Base-by-base conservation (phyloP, 2,888 invertebrate genomes). In the Epinotia brunnichana region DNA sequence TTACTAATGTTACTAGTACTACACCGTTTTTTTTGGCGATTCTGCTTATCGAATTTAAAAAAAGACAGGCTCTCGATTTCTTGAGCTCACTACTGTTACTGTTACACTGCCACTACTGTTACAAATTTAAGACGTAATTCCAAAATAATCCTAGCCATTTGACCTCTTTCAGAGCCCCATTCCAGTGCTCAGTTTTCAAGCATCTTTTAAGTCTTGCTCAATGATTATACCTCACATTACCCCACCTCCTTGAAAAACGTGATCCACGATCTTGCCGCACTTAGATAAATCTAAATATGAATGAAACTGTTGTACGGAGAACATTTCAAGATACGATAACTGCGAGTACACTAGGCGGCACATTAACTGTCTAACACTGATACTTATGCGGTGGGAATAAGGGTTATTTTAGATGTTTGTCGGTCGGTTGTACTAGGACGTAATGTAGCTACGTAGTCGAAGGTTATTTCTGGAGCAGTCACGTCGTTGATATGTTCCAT, bases 241-340 rank as follows among this genome's bases (percentile, higher is more conserved):
- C 35, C 76, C 76, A 78, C 76, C 77, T 80, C 79, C 78, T 80
- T 77, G 72, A 73, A 60, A 70, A 79, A 78, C 82, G 80, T 82
- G 80, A 80, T 72, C 81, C 78, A 80, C 78, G 78, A 78, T 79
- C 76, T 67, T 70, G 39, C 73, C 73, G 77, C 80, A 80, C 56
- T 62, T 82, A 81, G 79, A 76, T 76, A 80, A 80, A 79, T 82
- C 78, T 80, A 77, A 78, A 80, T 81, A 80, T 85, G 83, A 85
- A 83, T 83, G 81, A 77, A 81, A 77, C 79, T 77, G 76, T 83
- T 83, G 74, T 75, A 69, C 75, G 48, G 77, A 74, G 77, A 81
- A 77, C 77, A 79, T 79, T 77, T 75, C 77, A 76, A 73, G 77
- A 74, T 73, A 77, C 78, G 61, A 68, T 67, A 74, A 57, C 67